Base-by-base conservation (phyloP, 2,797 vertebrate genomes). In the Falco novaeseelandiae region DNA sequence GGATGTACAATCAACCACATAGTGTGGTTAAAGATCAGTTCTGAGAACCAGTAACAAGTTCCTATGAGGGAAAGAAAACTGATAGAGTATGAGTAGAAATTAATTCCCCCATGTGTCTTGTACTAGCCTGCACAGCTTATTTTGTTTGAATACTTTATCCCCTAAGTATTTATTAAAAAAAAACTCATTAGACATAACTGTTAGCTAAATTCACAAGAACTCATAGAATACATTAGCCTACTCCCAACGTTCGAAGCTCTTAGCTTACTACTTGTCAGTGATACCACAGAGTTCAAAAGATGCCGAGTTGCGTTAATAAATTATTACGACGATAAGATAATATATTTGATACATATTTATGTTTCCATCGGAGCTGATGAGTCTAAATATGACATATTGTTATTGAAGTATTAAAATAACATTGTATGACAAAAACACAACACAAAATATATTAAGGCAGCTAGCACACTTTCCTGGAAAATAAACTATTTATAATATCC, bases 291-390 rank as follows among this genome's bases (percentile, higher is more conserved):
- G 65, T 51, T 85, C 72, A 92, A 93, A 91, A 76, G 40, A 94
- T 91, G 89, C n/a, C 58, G 70, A 96, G 80, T 42, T 95, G 84
- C 17, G 22, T 97, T 95, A 97, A 97, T 97, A 98, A 98, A 96
- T 98, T 97, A 97, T 87, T 93, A 93, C 40, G 93, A 89, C 90
- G 87, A 87, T 76, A 93, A 80, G 30, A 69, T 36, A 36, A 36
- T 36, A 36, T 74, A 59, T 93, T 91, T 84, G 78, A 76, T 91
- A 94, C 44, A 90, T 46, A 66, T 30, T 52, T 66, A 21, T 52
- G 19, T 82, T 92, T 95, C 46, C 84, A 95, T 82, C 69, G 95
- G 46, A 96, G 59, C 49, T 86, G 62, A 92, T 57, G 84, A 81
- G 54, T 95, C 95, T 97, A 87, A 94, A 72, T 69, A 87, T 26